Base-by-base conservation (phyloP, 2,888 invertebrate genomes). In the Anorthoa munda region DNA sequence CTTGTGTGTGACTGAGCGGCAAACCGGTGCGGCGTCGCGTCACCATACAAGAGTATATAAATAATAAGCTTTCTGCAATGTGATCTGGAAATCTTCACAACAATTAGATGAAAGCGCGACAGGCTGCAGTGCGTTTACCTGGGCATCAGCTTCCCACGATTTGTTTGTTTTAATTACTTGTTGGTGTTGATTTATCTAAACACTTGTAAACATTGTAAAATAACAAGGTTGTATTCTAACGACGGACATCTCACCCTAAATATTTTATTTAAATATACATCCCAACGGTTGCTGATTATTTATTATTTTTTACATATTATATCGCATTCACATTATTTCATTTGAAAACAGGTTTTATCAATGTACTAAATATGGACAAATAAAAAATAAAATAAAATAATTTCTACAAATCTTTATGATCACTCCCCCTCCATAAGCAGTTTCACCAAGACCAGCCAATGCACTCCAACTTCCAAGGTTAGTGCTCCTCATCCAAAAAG, bases 11-110 rank as follows among this genome's bases (percentile, higher is more conserved):
- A 89, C 90, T 90, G 89, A 85, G 66, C 66, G 72, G 87, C 83
- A 74, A 72, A 90, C 92, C 90, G 90, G 91, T 88, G 88, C 85
- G 67, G 77, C 82, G 73, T 69, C 79, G 88, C 83, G 86, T 82
- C 86, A 82, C 85, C 79, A 70, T 74, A 82, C 79, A 70, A 75
- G 75, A 71, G 70, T 46, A 81, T 83, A 81, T 88, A 87, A 90
- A 89, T 92, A 93, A 93, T 92, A 90, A 91, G 89, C 92, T 92
- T 92, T 93, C 93, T 93, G 93, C 89, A 87, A 87, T 83, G 79
- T 81, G 87, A 89, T 90, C 89, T 88, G 83, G 86, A 92, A 90
- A 92, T 90, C 88, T 89, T 87, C 46, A 79, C 79, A 89, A 91
- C 91, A 92, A 91, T 90, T 86, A 87, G 88, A 92, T 87, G 92